Percentiles rank a stretch among this genome's conserved stretches.
phyloP scores from a whole-genome alignment of 2,797 vertebrate species.

The Pipistrellus kuhlii region DNA sequence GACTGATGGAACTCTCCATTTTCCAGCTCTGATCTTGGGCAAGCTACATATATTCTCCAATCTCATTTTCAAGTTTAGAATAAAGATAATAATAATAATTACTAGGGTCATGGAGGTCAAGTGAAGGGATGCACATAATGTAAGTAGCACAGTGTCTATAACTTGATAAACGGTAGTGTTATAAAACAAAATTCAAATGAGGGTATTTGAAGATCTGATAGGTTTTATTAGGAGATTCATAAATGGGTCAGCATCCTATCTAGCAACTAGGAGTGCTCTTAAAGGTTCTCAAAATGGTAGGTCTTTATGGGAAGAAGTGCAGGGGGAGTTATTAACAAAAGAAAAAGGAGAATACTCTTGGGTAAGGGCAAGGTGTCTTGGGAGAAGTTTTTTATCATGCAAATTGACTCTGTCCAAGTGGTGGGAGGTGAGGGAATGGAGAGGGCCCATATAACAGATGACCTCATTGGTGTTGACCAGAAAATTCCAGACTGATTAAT shows the following conservation, averaged over 20 bases:
- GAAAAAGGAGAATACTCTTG: not conserved
- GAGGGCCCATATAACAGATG: not conserved
- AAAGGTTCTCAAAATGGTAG: not conserved
- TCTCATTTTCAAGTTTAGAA: conserved; percentile 18
- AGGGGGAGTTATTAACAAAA: not conserved
- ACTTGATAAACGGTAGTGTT: not conserved
- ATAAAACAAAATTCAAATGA: not conserved
- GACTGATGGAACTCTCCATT: not conserved
- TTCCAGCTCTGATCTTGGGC: conserved; percentile 4
- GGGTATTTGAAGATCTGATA: not conserved
- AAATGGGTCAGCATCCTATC: not conserved
- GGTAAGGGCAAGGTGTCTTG: not conserved
- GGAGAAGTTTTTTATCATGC: not conserved
- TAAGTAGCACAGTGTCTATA: not conserved
- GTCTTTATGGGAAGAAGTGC: not conserved
- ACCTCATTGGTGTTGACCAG: not conserved
- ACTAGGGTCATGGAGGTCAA: not conserved
- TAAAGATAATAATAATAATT: not conserved
- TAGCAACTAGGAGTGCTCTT: not conserved
- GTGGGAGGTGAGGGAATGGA: too few species aligned
- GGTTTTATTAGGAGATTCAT: not conserved
- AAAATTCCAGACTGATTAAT: not conserved
- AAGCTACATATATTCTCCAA: not conserved
- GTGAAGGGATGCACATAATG: not conserved
- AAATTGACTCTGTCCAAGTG: not conserved